Evolutionary conservation across 2,113 vertebrate species (phyloP), one percentile per base, ranked within the genome.

Genomic region (Theropithecus gelada): DNA sequence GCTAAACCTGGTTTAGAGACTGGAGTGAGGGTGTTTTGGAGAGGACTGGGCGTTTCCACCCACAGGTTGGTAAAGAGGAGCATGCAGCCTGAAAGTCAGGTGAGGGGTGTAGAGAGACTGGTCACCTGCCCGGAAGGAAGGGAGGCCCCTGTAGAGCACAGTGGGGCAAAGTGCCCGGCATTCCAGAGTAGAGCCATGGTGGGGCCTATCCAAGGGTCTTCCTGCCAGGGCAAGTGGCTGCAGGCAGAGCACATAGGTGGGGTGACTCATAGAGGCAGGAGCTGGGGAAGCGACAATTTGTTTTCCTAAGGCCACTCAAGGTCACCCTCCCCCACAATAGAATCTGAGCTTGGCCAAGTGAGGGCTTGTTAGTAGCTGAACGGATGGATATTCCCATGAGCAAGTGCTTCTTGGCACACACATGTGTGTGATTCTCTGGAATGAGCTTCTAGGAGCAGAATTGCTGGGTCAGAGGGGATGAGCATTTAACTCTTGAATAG

Each of bases 391-490:
- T 5, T 14, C n/a, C 64, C 10, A 16, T 1, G 13, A 7, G 57
- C 6, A 1, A 0, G 1, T 4, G 38, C 6, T 16, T 4, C 35
- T 18, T 12, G 3, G 5, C 1, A 3, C 64, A 27, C 6, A 3
- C 3, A 0, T 2, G 8, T 25, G 1, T 45, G 25, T 32, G 3
- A 23, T 35, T 16, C 64, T 35, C n/a, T 5, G 14, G 43, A 30
- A 27, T 1, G 40, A 76, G 4, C 30, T 27, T 80, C 73, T 5
- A 5, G 68, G 27, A 32, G 40, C 1, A 0, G 57, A 14, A 1
- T 2, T 23, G 7, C 57, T 66, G 40, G 48, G 66, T 30, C 4
- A 9, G 32, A 30, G 57, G 2, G 17, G 38, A 20, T 8, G 17
- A 11, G 38, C 6, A 0, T 8, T 14, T 20, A 23, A 23, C 11